phyloP scores from a whole-genome alignment of 2,888 invertebrate genomes.

The Carabus problematicus region DNA sequence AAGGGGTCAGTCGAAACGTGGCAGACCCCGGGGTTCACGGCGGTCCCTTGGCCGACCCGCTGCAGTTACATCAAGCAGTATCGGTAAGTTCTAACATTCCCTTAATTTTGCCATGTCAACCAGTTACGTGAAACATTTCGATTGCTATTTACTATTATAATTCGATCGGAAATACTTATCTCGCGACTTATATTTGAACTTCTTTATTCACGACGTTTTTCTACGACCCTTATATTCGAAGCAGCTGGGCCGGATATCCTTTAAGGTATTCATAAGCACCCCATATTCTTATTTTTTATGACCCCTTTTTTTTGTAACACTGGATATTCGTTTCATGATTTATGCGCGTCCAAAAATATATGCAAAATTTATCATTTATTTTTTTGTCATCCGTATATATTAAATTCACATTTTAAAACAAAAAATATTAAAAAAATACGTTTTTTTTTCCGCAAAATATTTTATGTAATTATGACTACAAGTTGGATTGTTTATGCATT shows the following conservation, averaged over 20 bases:
- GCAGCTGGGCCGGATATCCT: constrained; percentile 41
- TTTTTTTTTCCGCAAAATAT: too few species aligned
- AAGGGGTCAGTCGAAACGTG: constrained; percentile 71
- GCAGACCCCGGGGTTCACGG: constrained; percentile 77
- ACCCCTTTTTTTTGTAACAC: constrained; percentile 25
- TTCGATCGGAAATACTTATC: background rate
- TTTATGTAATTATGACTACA: too few species aligned
- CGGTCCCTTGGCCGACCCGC: constrained; percentile 62
- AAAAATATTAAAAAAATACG: too few species aligned
- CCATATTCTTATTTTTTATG: constrained; percentile 33
- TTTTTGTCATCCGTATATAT: too few species aligned
- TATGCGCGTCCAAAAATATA: constrained; percentile 24
- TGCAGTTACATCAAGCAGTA: constrained; percentile 33
- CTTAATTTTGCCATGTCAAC: background rate
- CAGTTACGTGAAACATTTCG: background rate
- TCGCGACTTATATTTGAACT: background rate
- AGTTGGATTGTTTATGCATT: too few species aligned
- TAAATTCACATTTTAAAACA: too few species aligned
- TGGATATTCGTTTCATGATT: constrained; percentile 34
- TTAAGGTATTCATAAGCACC: constrained; percentile 41
- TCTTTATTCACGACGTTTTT: background rate
- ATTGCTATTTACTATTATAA: background rate
- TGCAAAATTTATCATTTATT: constrained; percentile 23
- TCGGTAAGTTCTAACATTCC: constrained; percentile 15
- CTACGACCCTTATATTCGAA: constrained; percentile 24